Percentiles rank a stretch among this genome's conserved stretches.
These are phyloP conservation scores for Linnaemya vulpina DNA, from an alignment of 2,888 invertebrate genomes.

Conservation along the genomic window DNA sequence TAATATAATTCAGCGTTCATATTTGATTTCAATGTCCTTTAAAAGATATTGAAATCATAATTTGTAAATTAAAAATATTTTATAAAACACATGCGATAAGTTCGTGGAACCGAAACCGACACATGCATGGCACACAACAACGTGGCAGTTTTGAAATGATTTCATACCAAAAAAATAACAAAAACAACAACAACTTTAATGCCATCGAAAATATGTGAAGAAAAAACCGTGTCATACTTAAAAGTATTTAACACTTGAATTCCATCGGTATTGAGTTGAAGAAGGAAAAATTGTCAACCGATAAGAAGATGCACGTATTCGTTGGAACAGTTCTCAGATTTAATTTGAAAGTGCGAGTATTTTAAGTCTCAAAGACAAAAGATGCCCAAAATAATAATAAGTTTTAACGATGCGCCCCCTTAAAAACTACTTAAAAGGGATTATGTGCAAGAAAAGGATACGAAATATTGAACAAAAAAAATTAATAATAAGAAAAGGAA, in stretches of 20 bases:
- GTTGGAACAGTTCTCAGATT: slow-evolving; percentile 8
- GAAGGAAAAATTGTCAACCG: too few relatives aligned
- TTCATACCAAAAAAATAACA: background rate
- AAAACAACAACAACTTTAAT: background rate
- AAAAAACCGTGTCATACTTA: slow-evolving; percentile 60
- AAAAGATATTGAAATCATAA: background rate
- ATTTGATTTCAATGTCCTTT: slow-evolving; percentile 23
- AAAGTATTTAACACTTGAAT: slow-evolving; percentile 64
- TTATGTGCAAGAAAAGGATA: slow-evolving; percentile 35
- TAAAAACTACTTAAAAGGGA: slow-evolving; percentile 63
- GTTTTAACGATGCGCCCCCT: slow-evolving; percentile 48
- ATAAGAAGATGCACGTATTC: background rate
- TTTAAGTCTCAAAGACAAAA: slow-evolving; percentile 19
- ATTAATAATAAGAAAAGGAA: background rate
- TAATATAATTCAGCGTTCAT: background rate
- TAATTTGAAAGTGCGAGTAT: slow-evolving; percentile 11
- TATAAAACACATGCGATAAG: slow-evolving; percentile 45
- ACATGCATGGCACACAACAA: slow-evolving; percentile 66
- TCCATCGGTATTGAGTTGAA: background rate
- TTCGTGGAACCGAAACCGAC: slow-evolving; percentile 57
- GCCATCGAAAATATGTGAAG: background rate
- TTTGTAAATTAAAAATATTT: background rate
- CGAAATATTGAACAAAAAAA: background rate
- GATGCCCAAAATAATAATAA: slow-evolving; percentile 41
- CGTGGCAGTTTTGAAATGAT: slow-evolving; percentile 57